phyloP scores from a whole-genome alignment of 2,888 invertebrate species.

The Andrena marginata region DNA sequence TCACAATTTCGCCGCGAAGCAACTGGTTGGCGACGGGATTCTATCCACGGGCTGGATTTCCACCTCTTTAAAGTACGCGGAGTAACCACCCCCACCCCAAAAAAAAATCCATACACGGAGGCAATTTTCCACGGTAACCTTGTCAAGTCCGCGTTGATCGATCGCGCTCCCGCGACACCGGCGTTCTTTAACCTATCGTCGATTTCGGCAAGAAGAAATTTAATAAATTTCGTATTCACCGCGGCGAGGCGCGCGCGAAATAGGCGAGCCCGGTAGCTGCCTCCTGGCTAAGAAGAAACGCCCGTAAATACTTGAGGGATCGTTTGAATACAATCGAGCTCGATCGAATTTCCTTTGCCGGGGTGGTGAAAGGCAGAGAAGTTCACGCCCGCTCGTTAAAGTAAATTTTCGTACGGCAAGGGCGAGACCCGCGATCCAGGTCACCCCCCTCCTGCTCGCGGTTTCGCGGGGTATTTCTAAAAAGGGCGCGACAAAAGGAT shows the following conservation, averaged over 20 bases:
- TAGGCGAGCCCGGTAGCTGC: conserved; percentile 8
- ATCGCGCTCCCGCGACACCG: background rate
- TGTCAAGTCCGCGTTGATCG: conserved; percentile 16
- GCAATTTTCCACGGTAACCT: conserved; percentile 48
- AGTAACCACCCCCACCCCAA: background rate
- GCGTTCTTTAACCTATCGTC: conserved; percentile 1
- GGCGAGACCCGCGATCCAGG: conserved; percentile 43
- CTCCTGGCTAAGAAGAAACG: conserved; percentile 15
- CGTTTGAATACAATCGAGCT: conserved; percentile 45
- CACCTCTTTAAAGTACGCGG: conserved; percentile 22
- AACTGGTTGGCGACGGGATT: conserved; percentile 32
- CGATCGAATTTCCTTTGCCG: conserved; percentile 56
- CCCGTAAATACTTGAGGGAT: conserved; percentile 39
- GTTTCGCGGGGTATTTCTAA: conserved; percentile 48
- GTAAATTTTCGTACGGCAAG: conserved; percentile 55
- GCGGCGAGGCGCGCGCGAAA: background rate
- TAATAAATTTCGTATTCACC: conserved; percentile 58
- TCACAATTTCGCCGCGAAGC: conserved; percentile 45
- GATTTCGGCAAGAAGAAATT: conserved; percentile 27
- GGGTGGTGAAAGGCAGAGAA: conserved; percentile 49
- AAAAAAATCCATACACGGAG: conserved; percentile 40
- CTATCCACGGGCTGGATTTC: background rate
- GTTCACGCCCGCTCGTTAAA: conserved; percentile 65
- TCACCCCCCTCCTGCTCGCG: conserved; percentile 35
- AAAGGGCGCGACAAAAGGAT: conserved; percentile 45